phyloP scores from a whole-genome alignment of 2,888 invertebrate species.

The Callinectes sapidus region DNA sequence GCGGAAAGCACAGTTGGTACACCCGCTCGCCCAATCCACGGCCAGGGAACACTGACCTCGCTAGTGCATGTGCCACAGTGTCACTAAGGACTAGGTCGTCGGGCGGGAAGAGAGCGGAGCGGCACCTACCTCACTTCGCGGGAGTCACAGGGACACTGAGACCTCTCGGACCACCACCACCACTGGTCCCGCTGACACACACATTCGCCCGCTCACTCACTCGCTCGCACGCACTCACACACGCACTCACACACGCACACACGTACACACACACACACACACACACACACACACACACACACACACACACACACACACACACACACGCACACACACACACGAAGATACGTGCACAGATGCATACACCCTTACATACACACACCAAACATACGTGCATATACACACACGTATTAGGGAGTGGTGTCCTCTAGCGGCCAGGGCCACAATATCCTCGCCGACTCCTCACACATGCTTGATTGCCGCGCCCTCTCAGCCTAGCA shows the following conservation, averaged over 20 bases:
- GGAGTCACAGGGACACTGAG: conserved; percentile 28
- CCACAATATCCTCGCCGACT: neutral
- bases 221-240: neutral
- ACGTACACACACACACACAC: neutral
- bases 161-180: neutral
- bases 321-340: neutral
- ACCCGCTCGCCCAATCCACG: neutral
- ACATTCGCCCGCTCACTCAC: neutral
- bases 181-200: neutral
- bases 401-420: neutral
- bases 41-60: neutral
- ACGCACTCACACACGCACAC: neutral
- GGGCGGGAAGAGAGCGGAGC: neutral
- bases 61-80: neutral
- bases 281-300: conserved; percentile 7
- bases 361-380: too few relatives aligned
- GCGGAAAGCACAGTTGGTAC: neutral
- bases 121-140: neutral
- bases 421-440: neutral
- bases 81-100: conserved; percentile 4
- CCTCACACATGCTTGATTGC: conserved; percentile 14
- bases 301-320: neutral
- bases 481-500: neutral
- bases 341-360: too few relatives aligned
- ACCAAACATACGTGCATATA: neutral